Conservation (phyloP, 2,113 vertebrate species). For the Catagonus wagneri region DNA sequence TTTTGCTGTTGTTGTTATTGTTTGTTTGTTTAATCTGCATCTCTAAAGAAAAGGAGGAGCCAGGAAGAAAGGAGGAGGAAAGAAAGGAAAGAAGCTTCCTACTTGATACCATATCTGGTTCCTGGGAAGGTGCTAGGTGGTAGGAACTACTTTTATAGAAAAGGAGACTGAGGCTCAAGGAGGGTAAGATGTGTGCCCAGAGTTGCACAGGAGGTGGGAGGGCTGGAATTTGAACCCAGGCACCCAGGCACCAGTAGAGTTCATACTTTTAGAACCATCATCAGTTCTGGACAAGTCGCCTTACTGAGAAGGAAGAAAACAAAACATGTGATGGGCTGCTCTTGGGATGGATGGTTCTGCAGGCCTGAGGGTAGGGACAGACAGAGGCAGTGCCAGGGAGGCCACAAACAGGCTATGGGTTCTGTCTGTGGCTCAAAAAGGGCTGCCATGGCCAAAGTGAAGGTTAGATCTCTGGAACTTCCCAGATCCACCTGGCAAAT, state of each 20-base stretch:
- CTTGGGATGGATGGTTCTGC: not conserved
- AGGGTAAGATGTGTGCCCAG: not conserved
- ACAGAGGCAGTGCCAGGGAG: not conserved
- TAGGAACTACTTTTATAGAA: not conserved
- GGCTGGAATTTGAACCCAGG: not conserved
- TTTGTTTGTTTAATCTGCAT: not conserved
- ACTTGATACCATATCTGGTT: not conserved
- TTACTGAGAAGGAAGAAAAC: not conserved
- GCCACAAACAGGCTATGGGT: not conserved
- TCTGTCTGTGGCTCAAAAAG: not conserved
- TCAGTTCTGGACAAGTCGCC: not conserved
- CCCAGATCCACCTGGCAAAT: not conserved
- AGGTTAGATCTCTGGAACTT: not conserved
- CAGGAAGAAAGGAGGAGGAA: not conserved
- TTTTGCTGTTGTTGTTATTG: not conserved
- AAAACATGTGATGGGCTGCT: not conserved
- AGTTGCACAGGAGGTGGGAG: not conserved
- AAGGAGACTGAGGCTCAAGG: not conserved
- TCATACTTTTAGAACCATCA: not conserved
- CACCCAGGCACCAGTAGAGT: no score
- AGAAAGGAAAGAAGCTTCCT: not conserved
- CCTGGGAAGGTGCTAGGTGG: not conserved
- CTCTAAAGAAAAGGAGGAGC: not conserved
- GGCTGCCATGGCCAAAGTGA: not conserved
- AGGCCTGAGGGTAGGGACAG: not conserved